Conservation (phyloP, 1,140 invertebrate genomes). For the Ceratitis capitata region DNA sequence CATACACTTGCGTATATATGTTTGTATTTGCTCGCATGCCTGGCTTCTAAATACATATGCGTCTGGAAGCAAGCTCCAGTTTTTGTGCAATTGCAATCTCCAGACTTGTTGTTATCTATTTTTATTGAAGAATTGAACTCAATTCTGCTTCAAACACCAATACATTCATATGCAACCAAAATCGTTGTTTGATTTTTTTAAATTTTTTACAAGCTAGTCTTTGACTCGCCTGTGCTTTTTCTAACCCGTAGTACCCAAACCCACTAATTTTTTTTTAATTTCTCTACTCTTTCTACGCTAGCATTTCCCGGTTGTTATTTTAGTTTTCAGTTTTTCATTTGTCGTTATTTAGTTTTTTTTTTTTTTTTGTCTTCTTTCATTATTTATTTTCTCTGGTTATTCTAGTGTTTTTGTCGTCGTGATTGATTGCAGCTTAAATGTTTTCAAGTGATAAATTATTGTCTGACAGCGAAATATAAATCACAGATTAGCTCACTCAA, state of each 20-base stretch:
- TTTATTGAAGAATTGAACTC: neutral
- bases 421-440: constrained; percentile 45
- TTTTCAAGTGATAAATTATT: constrained; percentile 44
- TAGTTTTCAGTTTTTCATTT: neutral
- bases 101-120: neutral
- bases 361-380: neutral
- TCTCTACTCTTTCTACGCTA: neutral
- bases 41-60: neutral
- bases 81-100: neutral
- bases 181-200: constrained; percentile 7
- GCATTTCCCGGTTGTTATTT: constrained; percentile 19
- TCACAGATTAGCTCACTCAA: constrained; percentile 31
- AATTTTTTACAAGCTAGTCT: neutral
- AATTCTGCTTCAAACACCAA: neutral
- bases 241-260: neutral
- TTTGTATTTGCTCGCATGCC: neutral
- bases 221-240: neutral
- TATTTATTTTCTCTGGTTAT: constrained; percentile 18
- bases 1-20: neutral
- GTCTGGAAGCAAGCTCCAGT: neutral
- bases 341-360: neutral
- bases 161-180: neutral
- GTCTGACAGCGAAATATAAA: constrained; percentile 42
- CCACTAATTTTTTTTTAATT: neutral
- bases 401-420: constrained; percentile 34